Base-by-base conservation (phyloP, 2,113 vertebrate genomes). In the Ifrita kowaldi region DNA sequence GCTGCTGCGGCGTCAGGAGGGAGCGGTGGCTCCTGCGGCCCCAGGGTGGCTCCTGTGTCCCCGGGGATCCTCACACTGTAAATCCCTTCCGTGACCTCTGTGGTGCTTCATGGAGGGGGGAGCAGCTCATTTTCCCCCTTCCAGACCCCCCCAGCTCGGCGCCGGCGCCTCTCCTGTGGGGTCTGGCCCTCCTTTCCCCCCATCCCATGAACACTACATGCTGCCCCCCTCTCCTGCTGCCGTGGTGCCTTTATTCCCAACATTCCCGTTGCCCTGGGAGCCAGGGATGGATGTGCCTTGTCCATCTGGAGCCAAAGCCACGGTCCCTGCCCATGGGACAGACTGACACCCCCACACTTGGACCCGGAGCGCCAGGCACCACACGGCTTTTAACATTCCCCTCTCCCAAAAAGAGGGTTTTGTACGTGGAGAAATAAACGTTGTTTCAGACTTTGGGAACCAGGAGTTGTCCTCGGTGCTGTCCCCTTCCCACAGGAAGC, bases 221-320 rank as follows among this genome's bases (percentile, higher is more conserved):
- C 22, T 55, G 47, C 21, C 15, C n/a, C 16, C 13, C 1, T 3
- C 37, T 85, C 35, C 69, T 60, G 17, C 53, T n/a, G 55, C 76
- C 17, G 0, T 2, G 5, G 33, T 80, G 81, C 93, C 75, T 88
- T 53, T 7, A 5, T 13, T 26, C 60, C 62, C 33, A 3, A 9
- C 27, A 8, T 63, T 59, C 59, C 82, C 7, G 1, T 30, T 33
- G 7, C 23, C 24, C 50, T 22, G 63, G 77, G n/a, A 32, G 22
- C 27, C 26, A 15, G n/a, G 7, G 19, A 30, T 62, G 53, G 68
- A 3, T 13, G 19, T 85, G 47, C 59, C 46, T 70, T 15, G 65
- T 82, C 62, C 69, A 19, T 35, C 46, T 39, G 69, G 69, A 74
- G 33, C 89, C 91, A 92, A 95, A 95, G 88, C 68, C 37, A 2